Conservation (phyloP, 1,140 invertebrate genomes). For the Drosophila santomea region DNA sequence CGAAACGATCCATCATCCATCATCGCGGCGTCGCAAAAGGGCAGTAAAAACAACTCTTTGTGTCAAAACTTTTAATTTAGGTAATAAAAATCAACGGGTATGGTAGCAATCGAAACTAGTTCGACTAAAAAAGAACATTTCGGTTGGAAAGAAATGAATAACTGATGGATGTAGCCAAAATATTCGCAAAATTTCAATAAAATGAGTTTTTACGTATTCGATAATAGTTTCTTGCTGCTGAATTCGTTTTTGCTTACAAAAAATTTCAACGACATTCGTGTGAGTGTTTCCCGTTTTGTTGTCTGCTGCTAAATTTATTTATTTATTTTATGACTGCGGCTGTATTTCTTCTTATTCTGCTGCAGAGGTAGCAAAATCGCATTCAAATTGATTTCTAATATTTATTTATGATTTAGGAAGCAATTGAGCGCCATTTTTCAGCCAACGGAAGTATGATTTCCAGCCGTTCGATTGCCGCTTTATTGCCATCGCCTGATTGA, state of each 20-base stretch:
- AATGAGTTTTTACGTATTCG: not conserved
- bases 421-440: conserved; percentile 55
- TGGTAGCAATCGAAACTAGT: conserved; percentile 4
- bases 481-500: conserved; percentile 67
- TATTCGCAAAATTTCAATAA: not conserved
- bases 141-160: not conserved
- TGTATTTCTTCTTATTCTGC: conserved; percentile 30
- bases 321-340: conserved; percentile 16
- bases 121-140: conserved; percentile 32
- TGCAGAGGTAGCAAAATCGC: conserved; percentile 17
- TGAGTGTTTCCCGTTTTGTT: conserved; percentile 10
- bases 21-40: conserved; percentile 30
- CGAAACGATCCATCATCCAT: conserved; percentile 63
- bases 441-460: conserved; percentile 23
- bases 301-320: conserved; percentile 5
- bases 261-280: not conserved
- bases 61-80: conserved; percentile 51
- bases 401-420: conserved; percentile 72
- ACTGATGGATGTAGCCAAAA: conserved; percentile 4
- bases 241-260: conserved; percentile 1
- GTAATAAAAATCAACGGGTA: conserved; percentile 53
- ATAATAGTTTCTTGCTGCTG: not conserved
- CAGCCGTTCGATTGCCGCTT: conserved; percentile 16
- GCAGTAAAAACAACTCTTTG: conserved; percentile 43
- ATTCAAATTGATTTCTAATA: conserved; percentile 71